Base-by-base conservation (phyloP, 1,140 invertebrate species). In the Mamestra configurata region DNA sequence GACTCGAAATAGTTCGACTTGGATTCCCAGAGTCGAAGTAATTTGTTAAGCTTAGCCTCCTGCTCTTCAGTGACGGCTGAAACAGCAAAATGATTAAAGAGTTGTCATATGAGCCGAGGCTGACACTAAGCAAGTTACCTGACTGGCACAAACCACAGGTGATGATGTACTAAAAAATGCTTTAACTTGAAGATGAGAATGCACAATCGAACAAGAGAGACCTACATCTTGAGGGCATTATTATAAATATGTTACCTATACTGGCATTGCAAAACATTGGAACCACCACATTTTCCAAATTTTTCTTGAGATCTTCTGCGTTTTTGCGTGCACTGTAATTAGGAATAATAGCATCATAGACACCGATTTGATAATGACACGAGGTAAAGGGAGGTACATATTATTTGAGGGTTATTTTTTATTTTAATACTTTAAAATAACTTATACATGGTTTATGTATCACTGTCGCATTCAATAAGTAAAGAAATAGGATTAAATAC, bases 231-330 rank as follows among this genome's bases (percentile, higher is more conserved):
- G 91, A 92, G 89, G 92, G 89, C 93, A 94, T 95, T 94, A 95
- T 93, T 93, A 93, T 90, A 92, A 92, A 94, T 90, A 96, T 95
- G 92, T 95, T 96, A 95, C 96, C 96, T 93, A 97, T 96, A 92
- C 97, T 97, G 64, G 98, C 97, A 94, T 98, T 98, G 95, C 98
- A 99, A 96, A 99, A 99, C 97, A 99, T 99, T 83, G 99, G 98
- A 85, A 99, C 98, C 80, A 99, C 98, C 85, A 99, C 98, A 88
- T 97, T 97, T 96, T 99, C 98, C 93, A 99, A 96, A 87, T 97
- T 97, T 95, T 97, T 97, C 94, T 98, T 98, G 88, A 99, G 96
- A 92, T 98, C 98, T 93, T 98, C 97, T 79, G 98, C 98, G 96
- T 98, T 98, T 96, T 99, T 99, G 88, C 99, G 96, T 88, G 98